Conservation (phyloP, 2,797 vertebrate species). For the Fundulus diaphanus region DNA sequence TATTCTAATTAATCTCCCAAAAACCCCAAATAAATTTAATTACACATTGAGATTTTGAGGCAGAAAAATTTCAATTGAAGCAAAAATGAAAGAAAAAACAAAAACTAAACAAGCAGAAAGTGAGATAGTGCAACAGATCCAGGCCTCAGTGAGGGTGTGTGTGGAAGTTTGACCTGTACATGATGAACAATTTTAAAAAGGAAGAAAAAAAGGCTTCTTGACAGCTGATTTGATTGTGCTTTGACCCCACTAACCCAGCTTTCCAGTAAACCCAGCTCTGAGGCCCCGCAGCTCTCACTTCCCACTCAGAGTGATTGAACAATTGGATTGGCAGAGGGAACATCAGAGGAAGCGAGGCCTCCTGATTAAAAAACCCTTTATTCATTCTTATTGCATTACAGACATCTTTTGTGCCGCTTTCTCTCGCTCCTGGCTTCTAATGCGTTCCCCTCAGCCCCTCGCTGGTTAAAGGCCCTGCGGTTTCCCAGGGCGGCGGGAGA, state of each 20-base stretch:
- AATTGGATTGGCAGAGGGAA: slow-evolving; percentile 62
- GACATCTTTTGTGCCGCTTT: slow-evolving; percentile 72
- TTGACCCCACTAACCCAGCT: slow-evolving; percentile 53
- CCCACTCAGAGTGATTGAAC: slow-evolving; percentile 67
- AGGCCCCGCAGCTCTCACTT: slow-evolving; percentile 52
- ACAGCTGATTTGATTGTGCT: slow-evolving; percentile 51
- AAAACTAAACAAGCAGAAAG: not conserved
- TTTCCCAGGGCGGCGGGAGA: slow-evolving; percentile 13
- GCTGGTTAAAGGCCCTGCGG: slow-evolving; percentile 24
- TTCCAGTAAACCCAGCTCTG: slow-evolving; percentile 45
- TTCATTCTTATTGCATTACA: slow-evolving; percentile 77
- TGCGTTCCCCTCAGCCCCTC: slow-evolving; percentile 39
- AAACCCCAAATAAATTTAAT: too few species aligned
- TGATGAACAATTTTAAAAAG: slow-evolving; percentile 11
- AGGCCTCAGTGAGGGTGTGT: not conserved
- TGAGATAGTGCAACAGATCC: not conserved
- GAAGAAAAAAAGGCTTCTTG: slow-evolving; percentile 28
- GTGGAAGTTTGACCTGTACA: slow-evolving; percentile 25
- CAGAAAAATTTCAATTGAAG: too few species aligned
- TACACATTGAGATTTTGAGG: too few species aligned
- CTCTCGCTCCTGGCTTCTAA: slow-evolving; percentile 44
- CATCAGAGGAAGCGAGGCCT: slow-evolving; percentile 43
- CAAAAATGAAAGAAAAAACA: not conserved
- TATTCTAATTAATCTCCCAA: too few species aligned
- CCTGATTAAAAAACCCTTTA: slow-evolving; percentile 70